Conservation (phyloP, 2,888 invertebrate species). For the Hydriomena furcata region DNA sequence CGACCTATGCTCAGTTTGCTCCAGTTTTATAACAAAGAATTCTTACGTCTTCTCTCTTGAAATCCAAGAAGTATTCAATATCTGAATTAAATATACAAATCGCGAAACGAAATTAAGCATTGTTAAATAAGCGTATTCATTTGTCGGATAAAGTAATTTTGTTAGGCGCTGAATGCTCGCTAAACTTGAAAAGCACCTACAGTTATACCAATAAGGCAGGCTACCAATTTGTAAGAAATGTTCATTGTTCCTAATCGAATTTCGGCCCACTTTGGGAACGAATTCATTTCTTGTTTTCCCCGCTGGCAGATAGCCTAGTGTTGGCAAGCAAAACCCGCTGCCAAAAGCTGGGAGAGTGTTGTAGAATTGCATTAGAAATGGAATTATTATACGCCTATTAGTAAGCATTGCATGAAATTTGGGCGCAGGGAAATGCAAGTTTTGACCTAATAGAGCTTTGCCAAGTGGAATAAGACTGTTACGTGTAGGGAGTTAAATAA, state of each 20-base stretch:
- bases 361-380: slow-evolving; percentile 8
- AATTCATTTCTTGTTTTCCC: slow-evolving; percentile 12
- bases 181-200: slow-evolving; percentile 13
- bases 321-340: slow-evolving; percentile 7
- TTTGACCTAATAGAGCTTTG: slow-evolving; percentile 5
- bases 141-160: slow-evolving; percentile 15
- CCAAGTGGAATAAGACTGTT: background rate
- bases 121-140: slow-evolving; percentile 20
- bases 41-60: background rate
- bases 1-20: too few species aligned
- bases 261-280: slow-evolving; percentile 16
- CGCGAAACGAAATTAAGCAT: slow-evolving; percentile 25
- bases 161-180: slow-evolving; percentile 11
- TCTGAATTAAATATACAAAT: slow-evolving; percentile 35
- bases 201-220: slow-evolving; percentile 11
- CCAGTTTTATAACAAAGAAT: too few species aligned
- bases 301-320: slow-evolving; percentile 17
- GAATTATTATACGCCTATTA: slow-evolving; percentile 14
- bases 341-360: slow-evolving; percentile 13
- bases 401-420: slow-evolving; percentile 7
- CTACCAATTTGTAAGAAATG: slow-evolving; percentile 16
- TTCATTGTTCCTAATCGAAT: slow-evolving; percentile 20
- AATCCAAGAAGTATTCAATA: slow-evolving; percentile 4
- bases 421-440: background rate
- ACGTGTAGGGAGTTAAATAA: too few species aligned